Evolutionary conservation across 2,888 invertebrate genomes (phyloP), one percentile per base, ranked within the genome.

Genomic region (Lepidocyrtinus sp.): DNA sequence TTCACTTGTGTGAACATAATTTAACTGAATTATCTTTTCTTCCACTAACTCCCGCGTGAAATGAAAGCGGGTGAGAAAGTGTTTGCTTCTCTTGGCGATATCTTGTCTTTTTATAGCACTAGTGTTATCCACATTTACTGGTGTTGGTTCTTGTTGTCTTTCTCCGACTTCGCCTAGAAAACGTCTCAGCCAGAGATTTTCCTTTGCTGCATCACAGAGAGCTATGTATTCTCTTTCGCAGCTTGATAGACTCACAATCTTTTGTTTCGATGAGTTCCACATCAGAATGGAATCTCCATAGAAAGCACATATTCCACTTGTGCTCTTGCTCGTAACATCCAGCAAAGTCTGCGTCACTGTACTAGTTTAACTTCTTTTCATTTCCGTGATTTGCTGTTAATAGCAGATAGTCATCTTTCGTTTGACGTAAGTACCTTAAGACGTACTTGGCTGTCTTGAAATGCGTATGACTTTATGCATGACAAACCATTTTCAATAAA

Each of bases 211-310:
- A 5, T 36, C 36, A 12, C 36, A 36, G 5, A 36, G 36, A 12
- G 5, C 17, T 50, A 80, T 22, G 26, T 76, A 81, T 46, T 81
- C 81, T 12, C 77, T 61, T 59, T 83, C 81, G 0, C 64, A 63
- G 0, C 71, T 67, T 7, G 77, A 77, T 1, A 68, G 36, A 0
- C 75, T 64, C 0, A 81, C 69, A 7, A 59, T 26, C 0, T 26
- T 5, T 63, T 81, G 83, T 19, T 72, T 74, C 61, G 36, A 7
- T 36, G 36, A 36, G 36, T 36, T 36, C 36, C 36, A 36, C 12
- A 12, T 12, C 5, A 36, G 5, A 5, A 36, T 5, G 5, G 36
- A 5, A 5, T 36, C 12, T 36, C 36, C 36, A 7, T 7, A 12
- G 12, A 36, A 36, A 12, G 12, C 5, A 36, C 5, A 5, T 7